Conservation (phyloP, 1,140 invertebrate genomes). For the Heliconius nattereri region DNA sequence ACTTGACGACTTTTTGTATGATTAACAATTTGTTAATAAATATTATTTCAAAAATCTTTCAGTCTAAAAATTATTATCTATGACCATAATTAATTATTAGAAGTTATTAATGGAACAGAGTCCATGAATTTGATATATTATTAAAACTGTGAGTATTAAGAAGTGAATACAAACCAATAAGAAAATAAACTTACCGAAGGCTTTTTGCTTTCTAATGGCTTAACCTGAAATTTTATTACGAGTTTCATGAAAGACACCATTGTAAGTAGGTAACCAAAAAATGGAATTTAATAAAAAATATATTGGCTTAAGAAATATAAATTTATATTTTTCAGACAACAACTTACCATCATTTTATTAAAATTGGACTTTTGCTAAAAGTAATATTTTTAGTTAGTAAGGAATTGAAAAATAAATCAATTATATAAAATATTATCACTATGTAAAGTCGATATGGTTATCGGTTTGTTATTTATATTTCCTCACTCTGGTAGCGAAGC, state of each 20-base stretch:
- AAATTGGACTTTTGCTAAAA: constrained; percentile 2
- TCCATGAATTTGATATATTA: background rate
- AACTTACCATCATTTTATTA: constrained; percentile 6
- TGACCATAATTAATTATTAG: too few species aligned
- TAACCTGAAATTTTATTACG: background rate
- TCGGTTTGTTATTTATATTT: too few species aligned
- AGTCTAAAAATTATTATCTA: too few species aligned
- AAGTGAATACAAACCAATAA: background rate
- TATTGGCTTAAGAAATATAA: background rate
- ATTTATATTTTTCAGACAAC: background rate
- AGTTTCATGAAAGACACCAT: background rate
- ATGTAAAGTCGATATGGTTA: background rate
- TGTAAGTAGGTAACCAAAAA: background rate
- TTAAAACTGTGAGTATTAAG: too few species aligned
- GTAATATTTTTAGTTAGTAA: background rate
- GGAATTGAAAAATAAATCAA: background rate
- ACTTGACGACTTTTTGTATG: too few species aligned
- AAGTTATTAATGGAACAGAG: too few species aligned
- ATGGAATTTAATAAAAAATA: background rate
- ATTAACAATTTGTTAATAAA: too few species aligned
- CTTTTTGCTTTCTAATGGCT: background rate
- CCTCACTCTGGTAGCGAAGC: too few species aligned
- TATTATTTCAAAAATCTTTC: too few species aligned
- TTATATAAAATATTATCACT: background rate
- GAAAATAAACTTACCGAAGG: background rate